Conservation (phyloP, 2,888 invertebrate species). For the Brachyptera risi region DNA sequence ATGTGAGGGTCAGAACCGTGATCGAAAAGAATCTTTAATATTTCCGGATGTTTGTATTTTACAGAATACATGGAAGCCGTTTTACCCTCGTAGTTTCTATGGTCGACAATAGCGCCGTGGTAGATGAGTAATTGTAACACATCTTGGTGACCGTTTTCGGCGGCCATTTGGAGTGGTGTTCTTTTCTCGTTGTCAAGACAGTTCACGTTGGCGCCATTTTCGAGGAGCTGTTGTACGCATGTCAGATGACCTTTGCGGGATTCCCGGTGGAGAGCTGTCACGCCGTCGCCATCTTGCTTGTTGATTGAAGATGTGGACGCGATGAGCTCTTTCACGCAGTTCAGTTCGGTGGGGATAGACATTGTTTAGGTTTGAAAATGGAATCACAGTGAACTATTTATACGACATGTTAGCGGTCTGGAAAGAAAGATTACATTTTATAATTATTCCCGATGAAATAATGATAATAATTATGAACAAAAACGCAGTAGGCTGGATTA, state of each 20-base stretch:
- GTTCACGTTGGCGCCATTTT: not conserved
- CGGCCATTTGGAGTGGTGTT: not conserved
- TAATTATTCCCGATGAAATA: too few relatives aligned
- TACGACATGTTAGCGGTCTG: too few relatives aligned
- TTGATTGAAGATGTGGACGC: not conserved
- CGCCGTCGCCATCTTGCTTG: not conserved
- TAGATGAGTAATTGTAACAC: not conserved
- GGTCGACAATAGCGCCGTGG: not conserved
- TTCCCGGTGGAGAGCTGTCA: not conserved
- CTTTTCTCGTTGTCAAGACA: not conserved
- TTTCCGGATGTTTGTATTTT: not conserved
- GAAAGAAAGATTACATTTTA: too few relatives aligned
- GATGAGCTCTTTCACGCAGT: not conserved
- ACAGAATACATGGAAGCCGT: not conserved
- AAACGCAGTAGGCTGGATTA: too few relatives aligned
- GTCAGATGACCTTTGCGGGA: not conserved
- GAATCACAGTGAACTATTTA: too few relatives aligned
- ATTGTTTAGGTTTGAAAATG: too few relatives aligned
- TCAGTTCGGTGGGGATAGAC: too few relatives aligned
- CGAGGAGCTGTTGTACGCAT: not conserved
- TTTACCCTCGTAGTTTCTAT: not conserved
- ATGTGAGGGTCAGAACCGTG: not conserved
- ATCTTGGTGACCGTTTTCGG: not conserved
- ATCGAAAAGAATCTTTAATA: not conserved
- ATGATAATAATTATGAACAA: too few relatives aligned